Evolutionary conservation across 2,113 vertebrate species (phyloP).

Genomic region (Oriolus oriolus): DNA sequence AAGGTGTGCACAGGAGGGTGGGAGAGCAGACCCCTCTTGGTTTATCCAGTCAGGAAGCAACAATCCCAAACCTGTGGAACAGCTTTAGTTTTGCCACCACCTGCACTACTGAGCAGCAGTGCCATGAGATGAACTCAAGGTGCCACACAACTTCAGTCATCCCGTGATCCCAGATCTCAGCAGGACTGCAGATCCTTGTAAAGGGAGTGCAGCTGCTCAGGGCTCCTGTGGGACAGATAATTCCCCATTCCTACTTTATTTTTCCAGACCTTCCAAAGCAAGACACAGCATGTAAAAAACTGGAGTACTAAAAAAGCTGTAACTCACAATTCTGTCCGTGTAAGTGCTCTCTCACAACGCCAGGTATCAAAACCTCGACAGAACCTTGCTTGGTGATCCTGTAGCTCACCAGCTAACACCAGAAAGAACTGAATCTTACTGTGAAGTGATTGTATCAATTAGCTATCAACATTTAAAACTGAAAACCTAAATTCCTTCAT

Average conservation of each 20-base stretch:
- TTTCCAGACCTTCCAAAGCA: background rate
- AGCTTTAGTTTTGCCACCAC: background rate
- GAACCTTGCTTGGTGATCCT: background rate
- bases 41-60: background rate
- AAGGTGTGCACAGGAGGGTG: background rate
- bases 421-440: background rate
- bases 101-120: background rate
- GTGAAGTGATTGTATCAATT: background rate
- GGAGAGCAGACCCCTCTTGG: background rate
- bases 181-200: background rate
- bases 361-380: background rate
- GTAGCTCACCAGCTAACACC: background rate
- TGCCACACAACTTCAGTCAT: fast-evolving
- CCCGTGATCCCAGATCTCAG: background rate
- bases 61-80: background rate
- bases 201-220: background rate
- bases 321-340: background rate
- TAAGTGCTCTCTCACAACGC: background rate
- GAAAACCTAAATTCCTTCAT: background rate
- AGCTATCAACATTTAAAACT: background rate
- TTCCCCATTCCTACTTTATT: background rate
- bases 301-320: background rate
- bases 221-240: background rate
- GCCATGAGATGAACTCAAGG: background rate
- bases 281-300: background rate